Evolutionary conservation across 2,797 vertebrate species (phyloP), one percentile per base, ranked within the genome.

Genomic region (Dipus sagitta): DNA sequence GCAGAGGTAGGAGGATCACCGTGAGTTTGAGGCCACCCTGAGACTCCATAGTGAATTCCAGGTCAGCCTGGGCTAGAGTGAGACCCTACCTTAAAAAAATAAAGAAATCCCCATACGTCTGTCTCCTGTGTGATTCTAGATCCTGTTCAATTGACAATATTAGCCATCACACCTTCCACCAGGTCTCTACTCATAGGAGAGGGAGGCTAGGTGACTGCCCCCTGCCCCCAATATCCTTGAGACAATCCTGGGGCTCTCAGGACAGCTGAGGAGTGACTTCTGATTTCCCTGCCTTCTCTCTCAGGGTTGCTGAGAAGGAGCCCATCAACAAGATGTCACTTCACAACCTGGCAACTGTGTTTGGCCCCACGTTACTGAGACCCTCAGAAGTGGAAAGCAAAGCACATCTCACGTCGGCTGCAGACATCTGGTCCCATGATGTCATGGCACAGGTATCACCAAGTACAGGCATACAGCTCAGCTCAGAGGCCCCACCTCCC

Each of bases 271-370:
- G 60, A 47, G 3, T 54, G n/a, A 82, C 47, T 42, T 79, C 26
- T 28, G 11, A n/a, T 64, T 24, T 2, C 24, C 8, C 23, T 67
- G 34, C 75, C 4, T 6, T 2, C 1, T 67, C 6, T n/a, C n/a
- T 23, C 91, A 99, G 99, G 97, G 99, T 99, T 96, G 99, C 99
- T 30, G 99, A 99, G 97, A 99, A 99, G 98, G 99, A 99, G 95
- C 99, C 99, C 23, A 88, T 99, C 97, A 99, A 99, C 98, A 99
- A 99, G 98, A 99, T 99, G 99, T 99, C 99, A 68, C 99, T 99
- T 93, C 99, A 99, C 97, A 99, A 99, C 96, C 98, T 99, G 98
- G 99, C 98, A 95, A 99, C 99, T 0, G 99, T 99, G 97, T 99
- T 99, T 3, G 99, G 99, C 88, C 99, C 99, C 7, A 99, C 99